Conservation (phyloP, 2,888 invertebrate species). For the Tanytarsus gracilentus region DNA sequence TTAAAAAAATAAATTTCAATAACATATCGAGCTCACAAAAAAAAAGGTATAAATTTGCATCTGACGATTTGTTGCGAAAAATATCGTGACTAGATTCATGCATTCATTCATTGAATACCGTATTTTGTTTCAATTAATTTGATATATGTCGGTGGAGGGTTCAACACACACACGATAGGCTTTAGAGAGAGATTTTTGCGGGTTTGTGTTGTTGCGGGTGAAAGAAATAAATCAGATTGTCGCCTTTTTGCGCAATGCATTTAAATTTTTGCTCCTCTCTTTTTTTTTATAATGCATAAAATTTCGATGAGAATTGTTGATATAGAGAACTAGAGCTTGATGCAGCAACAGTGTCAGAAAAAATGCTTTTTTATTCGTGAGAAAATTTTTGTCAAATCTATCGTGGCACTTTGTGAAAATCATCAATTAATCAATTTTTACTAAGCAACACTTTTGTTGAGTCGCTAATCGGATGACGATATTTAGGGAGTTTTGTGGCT, state of each 20-base stretch:
- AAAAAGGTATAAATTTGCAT: background rate
- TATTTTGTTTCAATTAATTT: constrained; percentile 15
- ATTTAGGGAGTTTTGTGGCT: too few relatives aligned
- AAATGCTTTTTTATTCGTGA: too few relatives aligned
- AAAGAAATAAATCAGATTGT: constrained; percentile 25
- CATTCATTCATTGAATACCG: background rate
- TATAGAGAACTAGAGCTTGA: background rate
- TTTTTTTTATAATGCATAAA: background rate
- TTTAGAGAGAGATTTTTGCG: constrained; percentile 7
- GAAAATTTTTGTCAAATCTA: too few relatives aligned
- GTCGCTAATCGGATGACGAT: too few relatives aligned
- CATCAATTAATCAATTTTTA: too few relatives aligned
- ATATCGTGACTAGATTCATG: constrained; percentile 11
- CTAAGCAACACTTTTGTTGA: too few relatives aligned
- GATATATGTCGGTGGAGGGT: too few relatives aligned
- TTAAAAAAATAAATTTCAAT: background rate
- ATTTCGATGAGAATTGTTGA: constrained; percentile 12
- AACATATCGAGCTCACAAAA: background rate
- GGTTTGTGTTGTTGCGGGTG: background rate
- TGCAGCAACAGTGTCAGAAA: constrained; percentile 8
- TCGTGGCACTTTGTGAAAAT: too few relatives aligned
- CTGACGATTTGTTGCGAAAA: background rate
- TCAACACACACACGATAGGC: too few relatives aligned
- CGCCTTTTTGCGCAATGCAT: constrained; percentile 10
- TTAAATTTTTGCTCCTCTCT: background rate